A percentile compares a stretch with the other conserved stretches of the same genome.
Conservation (phyloP, 2,888 invertebrate genomes). For the Cosmopolites sordidus region DNA sequence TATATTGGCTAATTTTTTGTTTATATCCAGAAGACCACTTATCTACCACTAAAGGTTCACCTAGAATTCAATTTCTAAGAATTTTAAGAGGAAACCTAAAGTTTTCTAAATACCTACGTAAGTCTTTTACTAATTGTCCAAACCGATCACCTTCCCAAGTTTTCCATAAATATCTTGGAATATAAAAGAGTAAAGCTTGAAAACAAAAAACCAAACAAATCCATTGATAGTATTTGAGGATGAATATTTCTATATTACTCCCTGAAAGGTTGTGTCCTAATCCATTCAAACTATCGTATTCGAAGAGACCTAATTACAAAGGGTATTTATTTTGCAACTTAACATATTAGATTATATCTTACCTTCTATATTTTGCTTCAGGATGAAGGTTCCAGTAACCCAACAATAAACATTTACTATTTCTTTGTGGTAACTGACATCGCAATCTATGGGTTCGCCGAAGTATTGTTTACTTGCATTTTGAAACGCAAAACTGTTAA, state of each 20-base stretch:
- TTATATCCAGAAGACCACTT: slow-evolving; percentile 56
- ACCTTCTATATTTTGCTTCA: slow-evolving; percentile 50
- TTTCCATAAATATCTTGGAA: slow-evolving; percentile 69
- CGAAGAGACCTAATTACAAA: not conserved
- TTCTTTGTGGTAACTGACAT: slow-evolving; percentile 56
- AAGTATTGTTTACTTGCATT: slow-evolving; percentile 77
- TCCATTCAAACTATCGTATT: slow-evolving; percentile 41
- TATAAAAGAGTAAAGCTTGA: slow-evolving; percentile 65
- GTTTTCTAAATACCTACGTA: slow-evolving; percentile 46
- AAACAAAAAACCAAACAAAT: slow-evolving; percentile 64
- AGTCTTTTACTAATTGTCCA: slow-evolving; percentile 56
- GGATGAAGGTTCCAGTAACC: slow-evolving; percentile 70
- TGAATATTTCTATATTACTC: slow-evolving; percentile 27
- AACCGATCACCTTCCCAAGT: slow-evolving; percentile 65
- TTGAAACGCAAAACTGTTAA: slow-evolving; percentile 14
- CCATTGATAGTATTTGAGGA: slow-evolving; percentile 69
- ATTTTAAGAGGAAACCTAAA: too few species aligned
- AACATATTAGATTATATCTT: too few species aligned
- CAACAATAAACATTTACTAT: slow-evolving; percentile 74
- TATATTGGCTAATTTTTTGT: slow-evolving; percentile 56
- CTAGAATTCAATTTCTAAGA: slow-evolving; percentile 39
- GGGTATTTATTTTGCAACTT: too few species aligned
- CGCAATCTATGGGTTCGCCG: slow-evolving; percentile 79
- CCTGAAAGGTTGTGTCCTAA: slow-evolving; percentile 44
- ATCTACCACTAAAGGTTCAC: slow-evolving; percentile 54